A percentile compares a stretch with the other conserved stretches of the same genome.
Evolutionary conservation across 2,888 invertebrate species (phyloP).

Genomic region (Crematogaster levior): DNA sequence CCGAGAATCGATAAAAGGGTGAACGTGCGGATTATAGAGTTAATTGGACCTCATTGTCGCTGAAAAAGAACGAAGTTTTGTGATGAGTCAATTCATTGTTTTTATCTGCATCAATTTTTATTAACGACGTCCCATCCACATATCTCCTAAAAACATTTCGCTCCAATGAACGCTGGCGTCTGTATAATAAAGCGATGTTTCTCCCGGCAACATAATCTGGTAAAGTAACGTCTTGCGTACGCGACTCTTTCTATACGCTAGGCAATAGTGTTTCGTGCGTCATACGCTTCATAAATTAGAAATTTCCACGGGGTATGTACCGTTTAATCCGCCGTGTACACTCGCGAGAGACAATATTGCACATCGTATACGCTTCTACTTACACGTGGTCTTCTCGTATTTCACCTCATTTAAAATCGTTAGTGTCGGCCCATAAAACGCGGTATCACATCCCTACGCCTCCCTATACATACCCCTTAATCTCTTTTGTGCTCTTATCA

Average conservation of each 20-base stretch:
- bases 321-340: constrained; percentile 49
- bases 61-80: constrained; percentile 27
- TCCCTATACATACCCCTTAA: constrained; percentile 62
- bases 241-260: neutral
- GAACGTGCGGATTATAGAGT: constrained; percentile 38
- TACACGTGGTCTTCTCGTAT: constrained; percentile 56
- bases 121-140: constrained; percentile 15
- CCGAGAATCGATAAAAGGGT: constrained; percentile 51
- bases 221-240: constrained; percentile 13
- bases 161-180: constrained; percentile 9
- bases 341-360: constrained; percentile 62
- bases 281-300: constrained; percentile 33
- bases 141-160: constrained; percentile 1
- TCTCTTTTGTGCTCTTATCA: constrained; percentile 73
- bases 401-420: constrained; percentile 71
- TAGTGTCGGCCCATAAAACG: constrained; percentile 71
- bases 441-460: constrained; percentile 49
- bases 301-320: constrained; percentile 35
- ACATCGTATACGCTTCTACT: constrained; percentile 50
- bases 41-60: constrained; percentile 59
- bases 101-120: constrained; percentile 23
- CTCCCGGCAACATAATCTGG: constrained; percentile 29
- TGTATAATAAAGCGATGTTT: constrained; percentile 18
- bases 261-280: neutral
- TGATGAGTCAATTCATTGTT: constrained; percentile 33